Conservation (phyloP, 2,888 invertebrate genomes). For the Eulithis testata region DNA sequence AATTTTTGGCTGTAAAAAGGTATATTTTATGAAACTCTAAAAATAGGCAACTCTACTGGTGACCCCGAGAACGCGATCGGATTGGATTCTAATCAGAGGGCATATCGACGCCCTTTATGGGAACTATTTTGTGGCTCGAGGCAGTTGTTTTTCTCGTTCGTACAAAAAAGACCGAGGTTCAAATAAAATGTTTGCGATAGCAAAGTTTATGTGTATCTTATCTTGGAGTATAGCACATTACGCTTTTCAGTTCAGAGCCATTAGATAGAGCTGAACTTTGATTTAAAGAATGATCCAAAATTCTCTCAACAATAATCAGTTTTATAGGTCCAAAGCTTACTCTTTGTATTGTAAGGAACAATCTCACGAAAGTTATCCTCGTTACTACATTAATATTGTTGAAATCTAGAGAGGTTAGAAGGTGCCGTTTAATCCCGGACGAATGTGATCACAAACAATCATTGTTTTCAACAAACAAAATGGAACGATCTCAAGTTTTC, state of each 20-base stretch:
- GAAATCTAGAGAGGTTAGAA: not conserved
- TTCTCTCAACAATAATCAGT: too few species aligned
- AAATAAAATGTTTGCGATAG: slow-evolving; percentile 25
- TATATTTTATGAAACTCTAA: not conserved
- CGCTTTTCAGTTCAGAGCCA: not conserved
- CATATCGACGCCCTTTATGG: slow-evolving; percentile 51
- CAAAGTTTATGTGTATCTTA: slow-evolving; percentile 6
- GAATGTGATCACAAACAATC: not conserved
- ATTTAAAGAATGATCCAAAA: not conserved
- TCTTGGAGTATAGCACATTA: not conserved
- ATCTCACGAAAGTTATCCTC: too few species aligned
- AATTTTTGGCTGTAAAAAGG: not conserved
- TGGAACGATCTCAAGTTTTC: not conserved
- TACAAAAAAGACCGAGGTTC: slow-evolving; percentile 8
- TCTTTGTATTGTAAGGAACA: too few species aligned
- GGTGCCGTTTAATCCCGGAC: not conserved
- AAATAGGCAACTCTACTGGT: slow-evolving; percentile 13
- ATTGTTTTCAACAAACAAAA: slow-evolving; percentile 3
- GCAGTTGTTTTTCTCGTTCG: slow-evolving; percentile 35
- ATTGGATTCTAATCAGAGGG: slow-evolving; percentile 58
- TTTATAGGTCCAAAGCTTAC: too few species aligned
- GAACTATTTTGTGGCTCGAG: slow-evolving; percentile 46
- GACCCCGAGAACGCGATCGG: slow-evolving; percentile 34
- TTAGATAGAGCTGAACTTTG: not conserved
- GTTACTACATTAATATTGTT: too few species aligned